Evolutionary conservation across 2,888 invertebrate genomes (phyloP), one percentile per base, ranked within the genome.

Genomic region (Luperina nickerlii): DNA sequence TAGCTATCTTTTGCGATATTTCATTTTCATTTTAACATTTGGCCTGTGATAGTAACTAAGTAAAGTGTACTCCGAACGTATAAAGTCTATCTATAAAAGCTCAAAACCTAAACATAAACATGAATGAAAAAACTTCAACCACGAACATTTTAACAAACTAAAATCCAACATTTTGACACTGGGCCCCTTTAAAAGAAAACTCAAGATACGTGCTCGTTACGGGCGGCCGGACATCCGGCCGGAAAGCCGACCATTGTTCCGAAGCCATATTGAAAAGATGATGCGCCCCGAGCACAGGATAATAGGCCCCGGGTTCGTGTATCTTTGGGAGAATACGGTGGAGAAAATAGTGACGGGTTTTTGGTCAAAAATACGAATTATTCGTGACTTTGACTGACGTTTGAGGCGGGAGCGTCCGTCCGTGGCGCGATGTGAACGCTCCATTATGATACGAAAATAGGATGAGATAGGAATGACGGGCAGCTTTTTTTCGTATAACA

Each of bases 211-310:
- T 89, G 93, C 94, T 95, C 94, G 95, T 95, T 95, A 95, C 93
- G 92, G 63, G 90, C 90, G 90, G 86, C 92, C 95, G 95, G 96
- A 96, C 90, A 89, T 95, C 95, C 96, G 94, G 90, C 88, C 92
- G 93, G 94, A 95, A 95, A 92, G 92, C 92, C 90, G 86, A 85
- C 90, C 92, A 95, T 96, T 96, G 96, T 96, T 95, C 95, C 91
- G 92, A 87, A 89, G 91, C 93, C 93, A 94, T 96, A 96, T 96
- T 96, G 95, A 95, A 95, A 95, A 96, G 95, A 95, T 95, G 95
- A 95, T 94, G 95, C 92, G 91, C 93, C 92, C 91, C 88, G 90
- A 92, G 93, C 91, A 87, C 91, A 90, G 92, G 92, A 94, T 95
- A 95, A 96, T 95, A 91, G 93, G 86, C 82, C 87, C 87, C 85